Base-by-base conservation (phyloP, 2,888 invertebrate species). In the Lepidochrysops patricia region DNA sequence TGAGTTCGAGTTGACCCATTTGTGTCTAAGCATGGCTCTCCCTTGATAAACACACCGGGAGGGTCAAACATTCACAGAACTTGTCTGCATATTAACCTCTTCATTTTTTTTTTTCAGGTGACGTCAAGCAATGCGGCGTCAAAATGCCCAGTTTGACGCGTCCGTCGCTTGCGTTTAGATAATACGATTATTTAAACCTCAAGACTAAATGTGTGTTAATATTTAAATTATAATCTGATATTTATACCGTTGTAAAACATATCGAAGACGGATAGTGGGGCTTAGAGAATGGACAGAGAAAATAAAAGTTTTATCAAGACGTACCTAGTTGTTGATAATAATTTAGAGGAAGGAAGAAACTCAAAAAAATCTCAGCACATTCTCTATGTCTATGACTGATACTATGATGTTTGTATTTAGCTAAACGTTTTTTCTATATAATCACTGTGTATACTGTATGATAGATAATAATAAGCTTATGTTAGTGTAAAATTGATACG, bases 101-200 rank as follows among this genome's bases (percentile, higher is more conserved):
- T n/a, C 19, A 0, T 37, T 13, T 49, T 60, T 64, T 60, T 48
- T 58, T 77, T 72, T 7, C 76, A 88, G 88, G 83, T 88, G 88
- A 89, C 88, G 86, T 67, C 77, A 71, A 71, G 74, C 79, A 43
- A 75, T 84, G 84, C 85, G 87, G 64, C 87, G 88, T 80, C 84
- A 82, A 67, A 80, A 80, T 62, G 72, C 88, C 2, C 84, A 83
- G 67, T 84, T 86, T 65, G 84, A 87, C 62, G 73, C 84, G 25
- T 82, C 87, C 80, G 87, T 88, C 84, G 88, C 84, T 67, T 87
- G 88, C 63, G 80, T 86, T 58, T 87, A 84, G 67, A 64, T 61
- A 67, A 64, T n/a, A 26, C 19, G 7, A 48, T 43, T 43, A 43
- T 43, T 43, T 43, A 43, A 43, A 23, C 12, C 43, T 19, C 43